phyloP scores from a whole-genome alignment of 2,113 vertebrate species.

The Antechinus flavipes region DNA sequence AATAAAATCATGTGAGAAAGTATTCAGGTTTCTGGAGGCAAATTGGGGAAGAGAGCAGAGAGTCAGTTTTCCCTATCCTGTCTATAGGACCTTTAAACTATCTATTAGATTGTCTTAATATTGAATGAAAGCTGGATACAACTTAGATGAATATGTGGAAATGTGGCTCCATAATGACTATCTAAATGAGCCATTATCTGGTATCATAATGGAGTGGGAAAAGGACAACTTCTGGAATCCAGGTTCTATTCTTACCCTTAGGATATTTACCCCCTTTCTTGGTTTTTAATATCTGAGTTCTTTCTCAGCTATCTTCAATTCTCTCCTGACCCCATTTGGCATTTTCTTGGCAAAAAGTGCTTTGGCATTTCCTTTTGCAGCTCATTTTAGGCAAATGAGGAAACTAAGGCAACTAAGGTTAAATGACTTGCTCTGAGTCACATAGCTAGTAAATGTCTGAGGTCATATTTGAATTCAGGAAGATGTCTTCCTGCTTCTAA shows the following conservation, averaged over 20 bases:
- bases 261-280: neutral
- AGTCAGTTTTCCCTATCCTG: neutral
- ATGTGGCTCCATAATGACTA: neutral
- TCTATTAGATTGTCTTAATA: neutral
- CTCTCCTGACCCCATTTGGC: neutral
- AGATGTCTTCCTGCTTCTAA: too few relatives aligned
- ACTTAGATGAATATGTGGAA: neutral
- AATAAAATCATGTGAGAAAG: accelerated
- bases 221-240: neutral
- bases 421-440: neutral
- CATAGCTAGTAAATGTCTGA: neutral
- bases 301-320: neutral
- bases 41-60: neutral
- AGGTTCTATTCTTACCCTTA: neutral
- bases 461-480: neutral
- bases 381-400: neutral
- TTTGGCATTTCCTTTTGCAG: neutral
- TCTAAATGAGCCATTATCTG: neutral
- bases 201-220: neutral
- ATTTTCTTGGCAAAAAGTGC: neutral
- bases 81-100: neutral
- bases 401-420: neutral
- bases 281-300: neutral
- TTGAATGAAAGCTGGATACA: neutral
- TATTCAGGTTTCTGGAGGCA: neutral